Conservation (phyloP, 2,888 invertebrate genomes). For the Lasioglossum oenotherae region DNA sequence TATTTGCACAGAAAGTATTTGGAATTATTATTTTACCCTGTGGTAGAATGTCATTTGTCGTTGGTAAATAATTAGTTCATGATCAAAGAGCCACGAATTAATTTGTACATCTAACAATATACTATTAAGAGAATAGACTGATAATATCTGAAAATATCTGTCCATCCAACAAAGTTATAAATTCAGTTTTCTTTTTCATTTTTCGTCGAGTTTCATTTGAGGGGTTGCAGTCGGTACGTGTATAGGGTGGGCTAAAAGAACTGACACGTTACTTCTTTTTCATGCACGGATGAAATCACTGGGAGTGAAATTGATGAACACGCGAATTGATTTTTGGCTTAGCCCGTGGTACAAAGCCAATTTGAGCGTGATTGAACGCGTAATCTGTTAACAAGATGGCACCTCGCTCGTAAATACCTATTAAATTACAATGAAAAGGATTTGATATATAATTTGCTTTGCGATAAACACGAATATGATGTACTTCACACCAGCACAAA, state of each 20-base stretch:
- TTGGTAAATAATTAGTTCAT: neutral
- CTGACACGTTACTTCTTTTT: neutral
- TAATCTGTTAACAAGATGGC: neutral
- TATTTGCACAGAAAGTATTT: neutral
- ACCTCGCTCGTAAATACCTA: neutral
- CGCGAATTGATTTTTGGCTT: constrained; percentile 1
- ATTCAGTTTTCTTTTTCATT: neutral
- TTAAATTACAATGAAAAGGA: neutral
- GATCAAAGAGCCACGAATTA: neutral
- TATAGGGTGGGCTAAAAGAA: neutral
- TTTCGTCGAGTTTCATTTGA: neutral
- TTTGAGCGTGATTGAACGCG: neutral
- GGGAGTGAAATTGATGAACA: neutral
- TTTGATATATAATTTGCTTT: neutral
- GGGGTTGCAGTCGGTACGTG: neutral
- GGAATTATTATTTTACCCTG: neutral
- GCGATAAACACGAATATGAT: neutral
- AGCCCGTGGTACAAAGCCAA: neutral
- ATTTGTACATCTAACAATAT: neutral
- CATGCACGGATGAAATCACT: neutral
- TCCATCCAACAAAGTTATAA: neutral
- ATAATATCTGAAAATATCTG: neutral
- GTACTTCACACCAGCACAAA: neutral
- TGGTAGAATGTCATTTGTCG: neutral
- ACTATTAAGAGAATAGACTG: neutral